Percentiles rank a stretch among this genome's conserved stretches.
These are phyloP conservation scores for Drosophila pectinifera DNA, from an alignment of 1,140 invertebrate genomes.

Conservation along the genomic window DNA sequence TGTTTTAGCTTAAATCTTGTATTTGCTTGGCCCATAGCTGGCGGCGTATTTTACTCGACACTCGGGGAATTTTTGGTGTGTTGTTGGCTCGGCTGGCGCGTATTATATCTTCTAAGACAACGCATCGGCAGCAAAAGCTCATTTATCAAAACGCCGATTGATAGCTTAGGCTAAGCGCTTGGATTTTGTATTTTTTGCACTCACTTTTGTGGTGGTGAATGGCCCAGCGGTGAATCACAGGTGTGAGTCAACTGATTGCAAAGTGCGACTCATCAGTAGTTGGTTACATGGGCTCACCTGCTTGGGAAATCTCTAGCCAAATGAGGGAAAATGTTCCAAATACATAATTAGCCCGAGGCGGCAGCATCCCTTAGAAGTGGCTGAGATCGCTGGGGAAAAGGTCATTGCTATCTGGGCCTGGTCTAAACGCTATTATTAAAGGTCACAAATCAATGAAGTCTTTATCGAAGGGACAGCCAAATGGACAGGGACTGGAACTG, in stretches of 20 bases:
- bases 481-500: slow-evolving; percentile 33
- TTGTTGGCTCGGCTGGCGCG: slow-evolving; percentile 25
- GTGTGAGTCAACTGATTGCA: slow-evolving; percentile 69
- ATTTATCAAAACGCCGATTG: slow-evolving; percentile 79
- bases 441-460: slow-evolving; percentile 83
- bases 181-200: slow-evolving; percentile 52
- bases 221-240: slow-evolving; percentile 53
- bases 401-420: slow-evolving; percentile 62
- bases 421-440: slow-evolving; percentile 81
- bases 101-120: slow-evolving; percentile 52
- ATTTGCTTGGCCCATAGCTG: slow-evolving; percentile 76
- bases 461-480: slow-evolving; percentile 67
- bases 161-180: slow-evolving; percentile 54
- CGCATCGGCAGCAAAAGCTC: slow-evolving; percentile 59
- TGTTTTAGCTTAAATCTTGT: slow-evolving; percentile 52
- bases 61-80: slow-evolving; percentile 62
- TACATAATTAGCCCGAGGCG: slow-evolving; percentile 70
- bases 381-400: slow-evolving; percentile 60
- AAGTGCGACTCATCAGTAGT: slow-evolving; percentile 38
- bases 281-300: slow-evolving; percentile 47
- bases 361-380: slow-evolving; percentile 75
- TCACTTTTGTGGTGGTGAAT: slow-evolving; percentile 36
- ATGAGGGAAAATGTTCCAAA: slow-evolving; percentile 48
- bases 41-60: slow-evolving; percentile 62
- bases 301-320: slow-evolving; percentile 10